A percentile compares a stretch with the other conserved stretches of the same genome.
These are phyloP conservation scores for Charanyca ferruginea DNA, from an alignment of 2,888 invertebrate genomes.

Conservation along the genomic window DNA sequence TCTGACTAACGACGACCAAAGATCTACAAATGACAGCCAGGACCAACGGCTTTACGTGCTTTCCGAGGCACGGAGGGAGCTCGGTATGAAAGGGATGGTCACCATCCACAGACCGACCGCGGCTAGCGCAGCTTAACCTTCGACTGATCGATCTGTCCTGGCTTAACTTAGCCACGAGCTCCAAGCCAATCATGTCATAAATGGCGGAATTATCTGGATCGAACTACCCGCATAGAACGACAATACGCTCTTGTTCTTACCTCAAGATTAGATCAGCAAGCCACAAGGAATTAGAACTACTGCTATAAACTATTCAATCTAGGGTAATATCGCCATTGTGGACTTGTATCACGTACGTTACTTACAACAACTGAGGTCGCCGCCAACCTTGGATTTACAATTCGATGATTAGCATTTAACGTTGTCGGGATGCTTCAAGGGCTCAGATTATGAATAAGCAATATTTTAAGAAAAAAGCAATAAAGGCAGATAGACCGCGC, in stretches of 20 bases:
- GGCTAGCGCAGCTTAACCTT: too few relatives aligned
- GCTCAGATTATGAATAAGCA: too few relatives aligned
- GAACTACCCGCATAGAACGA: background rate
- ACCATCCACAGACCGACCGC: too few relatives aligned
- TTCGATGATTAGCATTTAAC: constrained; percentile 43
- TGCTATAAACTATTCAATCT: constrained; percentile 46
- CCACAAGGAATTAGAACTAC: constrained; percentile 5
- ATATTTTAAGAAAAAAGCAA: too few relatives aligned
- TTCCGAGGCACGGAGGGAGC: too few relatives aligned
- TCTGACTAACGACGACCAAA: too few relatives aligned
- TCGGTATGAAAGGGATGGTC: too few relatives aligned
- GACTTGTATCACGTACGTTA: constrained; percentile 52
- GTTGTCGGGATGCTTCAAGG: background rate
- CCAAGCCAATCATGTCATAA: background rate
- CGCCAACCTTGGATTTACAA: constrained; percentile 46
- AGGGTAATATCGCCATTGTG: constrained; percentile 59
- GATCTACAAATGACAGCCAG: too few relatives aligned
- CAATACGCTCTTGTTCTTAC: constrained; percentile 8
- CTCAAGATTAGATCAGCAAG: constrained; percentile 27
- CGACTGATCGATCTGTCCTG: too few relatives aligned
- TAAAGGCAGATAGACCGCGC: too few relatives aligned
- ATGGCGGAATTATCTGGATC: background rate
- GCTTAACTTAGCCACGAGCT: too few relatives aligned
- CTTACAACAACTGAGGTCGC: constrained; percentile 26
- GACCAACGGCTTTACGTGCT: too few relatives aligned